A percentile compares a stretch with the other conserved stretches of the same genome.
Conservation (phyloP, 2,797 vertebrate species). For the Selene dorsalis region DNA sequence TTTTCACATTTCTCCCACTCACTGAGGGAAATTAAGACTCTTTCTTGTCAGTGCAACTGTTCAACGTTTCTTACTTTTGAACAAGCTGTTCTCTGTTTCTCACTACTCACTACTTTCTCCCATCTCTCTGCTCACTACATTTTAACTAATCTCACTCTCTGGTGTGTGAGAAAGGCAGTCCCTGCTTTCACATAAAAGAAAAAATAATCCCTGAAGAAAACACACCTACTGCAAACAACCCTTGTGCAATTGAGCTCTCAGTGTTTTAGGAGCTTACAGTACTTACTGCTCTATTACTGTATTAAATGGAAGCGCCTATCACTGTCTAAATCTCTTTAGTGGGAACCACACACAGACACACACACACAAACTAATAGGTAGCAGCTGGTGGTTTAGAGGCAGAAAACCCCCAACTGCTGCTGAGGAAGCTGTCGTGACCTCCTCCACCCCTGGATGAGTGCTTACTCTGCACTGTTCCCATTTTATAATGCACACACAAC, state of each 20-base stretch:
- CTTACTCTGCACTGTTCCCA: conserved; percentile 53
- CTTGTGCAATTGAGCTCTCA: conserved; percentile 2
- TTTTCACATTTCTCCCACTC: conserved; percentile 19
- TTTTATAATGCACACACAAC: conserved; percentile 41
- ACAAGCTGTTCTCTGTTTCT: conserved; percentile 19
- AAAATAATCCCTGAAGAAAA: conserved; percentile 53
- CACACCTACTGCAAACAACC: conserved; percentile 50
- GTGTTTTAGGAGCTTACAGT: conserved; percentile 16
- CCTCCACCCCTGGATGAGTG: conserved; percentile 41
- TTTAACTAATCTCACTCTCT: conserved; percentile 55
- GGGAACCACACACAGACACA: conserved; percentile 30
- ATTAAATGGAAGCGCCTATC: conserved; percentile 28
- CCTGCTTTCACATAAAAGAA: conserved; percentile 29
- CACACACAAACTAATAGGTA: conserved; percentile 25
- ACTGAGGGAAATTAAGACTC: conserved; percentile 26
- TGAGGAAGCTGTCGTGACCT: conserved; percentile 59
- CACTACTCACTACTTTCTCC: neutral
- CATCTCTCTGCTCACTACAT: conserved; percentile 12
- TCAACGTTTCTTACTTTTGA: conserved; percentile 42
- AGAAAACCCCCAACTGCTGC: conserved; percentile 55
- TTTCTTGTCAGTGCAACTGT: conserved; percentile 35
- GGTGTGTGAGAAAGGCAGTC: conserved; percentile 35
- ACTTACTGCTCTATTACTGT: conserved; percentile 28
- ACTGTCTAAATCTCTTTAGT: conserved; percentile 47
- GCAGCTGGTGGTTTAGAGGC: conserved; percentile 40